Base-by-base conservation (phyloP, 1,140 invertebrate species). In the Drosophila repleta region DNA sequence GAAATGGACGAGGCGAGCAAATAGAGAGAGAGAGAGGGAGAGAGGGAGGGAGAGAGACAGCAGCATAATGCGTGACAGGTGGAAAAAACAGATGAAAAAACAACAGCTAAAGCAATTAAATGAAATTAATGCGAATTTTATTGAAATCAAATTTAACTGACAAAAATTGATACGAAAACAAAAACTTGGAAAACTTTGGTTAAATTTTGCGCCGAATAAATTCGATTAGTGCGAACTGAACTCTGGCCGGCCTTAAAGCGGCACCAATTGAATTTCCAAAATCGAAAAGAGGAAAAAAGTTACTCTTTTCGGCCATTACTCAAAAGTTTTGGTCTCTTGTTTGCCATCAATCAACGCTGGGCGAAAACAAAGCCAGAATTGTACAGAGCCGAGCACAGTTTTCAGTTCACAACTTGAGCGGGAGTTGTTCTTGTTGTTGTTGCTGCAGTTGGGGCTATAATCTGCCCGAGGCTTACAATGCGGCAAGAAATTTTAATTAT, bases 41-140 rank as follows among this genome's bases (percentile, higher is more conserved):
- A 15, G 39, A 17, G 39, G 2, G 39, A 37, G 70, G 37, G 11
- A 37, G 49, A 29, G 24, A 18, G 55, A 74, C 79, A 64, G 51
- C 56, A 75, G 79, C 58, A 74, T 79, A 74, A 74, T 68, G 51
- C 60, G 64, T 65, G 81, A 68, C 81, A 84, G 74, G 77, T 81
- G 69, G 52, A 66, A 71, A 81, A 80, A 48, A 18, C 35, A 66
- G 43, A 8, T 26, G 49, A 39, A 62, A 6, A 41, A 58, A 78
- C 73, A 82, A 73, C 65, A 74, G 81, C 60, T 76, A 68, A 65
- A 70, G 65, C 78, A 88, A 88, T 78, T 88, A 88, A 88, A 87
- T 79, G 71, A 87, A 87, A 83, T 87, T 74, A 87, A 87, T 87
- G 83, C 63, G 71, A 88, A 56, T 87, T 87, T 88, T 83, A 88